Conservation (phyloP, 2,888 invertebrate genomes). For the Scotopteryx bipunctaria region DNA sequence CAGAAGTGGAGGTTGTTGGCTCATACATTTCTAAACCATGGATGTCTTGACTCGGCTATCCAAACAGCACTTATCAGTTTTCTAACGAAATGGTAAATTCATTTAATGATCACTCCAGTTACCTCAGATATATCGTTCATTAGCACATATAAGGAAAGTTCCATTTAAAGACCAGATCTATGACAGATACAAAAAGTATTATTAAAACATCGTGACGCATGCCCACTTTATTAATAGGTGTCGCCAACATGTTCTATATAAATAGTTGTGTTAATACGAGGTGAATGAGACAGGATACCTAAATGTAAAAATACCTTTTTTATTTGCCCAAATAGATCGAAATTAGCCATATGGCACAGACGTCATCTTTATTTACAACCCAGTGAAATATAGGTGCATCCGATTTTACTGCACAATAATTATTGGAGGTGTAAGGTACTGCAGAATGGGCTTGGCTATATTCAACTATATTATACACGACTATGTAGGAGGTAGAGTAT, state of each 20-base stretch:
- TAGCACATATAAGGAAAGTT: conserved; percentile 10
- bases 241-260: conserved; percentile 1
- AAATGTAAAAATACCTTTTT: too few species aligned
- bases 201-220: conserved; percentile 5
- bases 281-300: background rate
- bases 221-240: background rate
- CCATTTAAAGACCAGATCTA: background rate
- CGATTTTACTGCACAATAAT: too few species aligned
- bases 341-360: too few species aligned
- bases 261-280: background rate
- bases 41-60: conserved; percentile 1
- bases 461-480: too few species aligned
- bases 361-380: too few species aligned
- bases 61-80: conserved; percentile 2
- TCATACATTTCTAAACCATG: background rate
- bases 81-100: conserved; percentile 6
- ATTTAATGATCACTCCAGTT: conserved; percentile 5
- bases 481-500: too few species aligned
- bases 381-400: too few species aligned
- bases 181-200: conserved; percentile 4
- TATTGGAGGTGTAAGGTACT: too few species aligned
- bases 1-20: background rate
- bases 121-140: background rate
- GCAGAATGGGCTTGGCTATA: too few species aligned
- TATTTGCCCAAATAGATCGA: too few species aligned